A percentile compares a stretch with the other conserved stretches of the same genome.
Conservation (phyloP, 2,797 vertebrate genomes). For the Xerus rutilus region DNA sequence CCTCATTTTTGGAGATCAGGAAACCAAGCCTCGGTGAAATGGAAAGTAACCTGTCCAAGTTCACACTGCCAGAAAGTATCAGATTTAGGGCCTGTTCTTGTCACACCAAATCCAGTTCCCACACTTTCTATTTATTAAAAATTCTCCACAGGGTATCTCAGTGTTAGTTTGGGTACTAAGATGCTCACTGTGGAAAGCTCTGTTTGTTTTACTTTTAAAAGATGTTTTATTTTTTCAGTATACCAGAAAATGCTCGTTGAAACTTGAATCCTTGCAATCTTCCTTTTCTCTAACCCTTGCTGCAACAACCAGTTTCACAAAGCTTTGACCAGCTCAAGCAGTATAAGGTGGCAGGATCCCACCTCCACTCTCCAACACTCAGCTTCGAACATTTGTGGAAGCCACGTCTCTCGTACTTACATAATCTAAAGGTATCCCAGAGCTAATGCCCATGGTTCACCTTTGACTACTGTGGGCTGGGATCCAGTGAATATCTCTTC, state of each 20-base stretch:
- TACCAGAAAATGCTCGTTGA: neutral
- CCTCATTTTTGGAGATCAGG: constrained; percentile 1
- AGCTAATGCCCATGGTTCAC: neutral
- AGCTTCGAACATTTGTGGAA: neutral
- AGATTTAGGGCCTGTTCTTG: neutral
- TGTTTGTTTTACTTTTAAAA: constrained; percentile 24
- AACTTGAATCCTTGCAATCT: neutral
- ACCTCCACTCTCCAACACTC: neutral
- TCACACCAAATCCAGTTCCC: neutral
- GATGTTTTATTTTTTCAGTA: neutral
- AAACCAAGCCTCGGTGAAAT: constrained; percentile 42
- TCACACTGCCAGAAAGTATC: neutral
- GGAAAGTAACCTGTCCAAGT: neutral
- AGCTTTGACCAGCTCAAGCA: neutral
- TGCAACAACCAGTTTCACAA: neutral
- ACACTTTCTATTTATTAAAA: neutral
- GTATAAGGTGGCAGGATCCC: neutral
- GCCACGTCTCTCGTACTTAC: neutral
- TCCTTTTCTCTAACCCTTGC: neutral
- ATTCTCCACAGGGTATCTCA: neutral
- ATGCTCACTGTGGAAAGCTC: neutral
- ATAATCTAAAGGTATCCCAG: neutral
- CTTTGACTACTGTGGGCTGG: neutral
- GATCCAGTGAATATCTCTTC: neutral
- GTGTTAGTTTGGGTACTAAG: neutral